A percentile compares a stretch with the other conserved stretches of the same genome.
These are phyloP conservation scores for Patella ulyssiponensis DNA, from an alignment of 2,888 invertebrate genomes.

Conservation along the genomic window DNA sequence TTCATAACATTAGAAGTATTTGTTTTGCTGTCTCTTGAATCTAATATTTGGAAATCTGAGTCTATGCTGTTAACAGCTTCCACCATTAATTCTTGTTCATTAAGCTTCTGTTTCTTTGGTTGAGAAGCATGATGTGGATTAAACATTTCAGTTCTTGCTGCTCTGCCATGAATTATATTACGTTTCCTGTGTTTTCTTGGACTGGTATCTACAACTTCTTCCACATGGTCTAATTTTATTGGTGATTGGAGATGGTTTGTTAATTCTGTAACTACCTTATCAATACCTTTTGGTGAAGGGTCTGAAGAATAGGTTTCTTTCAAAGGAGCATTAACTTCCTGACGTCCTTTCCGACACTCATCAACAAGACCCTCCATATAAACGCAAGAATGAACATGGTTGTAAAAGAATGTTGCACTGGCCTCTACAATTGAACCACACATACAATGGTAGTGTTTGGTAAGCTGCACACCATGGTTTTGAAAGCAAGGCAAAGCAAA, in stretches of 20 bases:
- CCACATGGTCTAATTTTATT: too few species aligned
- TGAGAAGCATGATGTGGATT: too few species aligned
- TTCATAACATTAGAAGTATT: too few species aligned
- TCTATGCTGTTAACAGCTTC: too few species aligned
- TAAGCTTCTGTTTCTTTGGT: too few species aligned
- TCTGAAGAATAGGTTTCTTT: background rate
- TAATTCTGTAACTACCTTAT: background rate
- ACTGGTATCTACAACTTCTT: too few species aligned
- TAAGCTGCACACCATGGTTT: background rate
- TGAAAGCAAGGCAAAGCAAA: background rate
- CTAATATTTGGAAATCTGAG: too few species aligned
- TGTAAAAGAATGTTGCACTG: background rate
- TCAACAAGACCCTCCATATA: background rate
- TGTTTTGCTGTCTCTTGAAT: too few species aligned
- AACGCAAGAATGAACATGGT: background rate
- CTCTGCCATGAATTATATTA: too few species aligned
- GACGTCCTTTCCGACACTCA: background rate
- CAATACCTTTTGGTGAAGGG: background rate
- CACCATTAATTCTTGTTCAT: too few species aligned
- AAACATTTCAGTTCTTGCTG: too few species aligned
- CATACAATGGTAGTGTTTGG: constrained; percentile 8
- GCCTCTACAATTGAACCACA: background rate
- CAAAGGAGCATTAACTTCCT: background rate
- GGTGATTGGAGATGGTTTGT: background rate
- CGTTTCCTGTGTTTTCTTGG: too few species aligned